Evolutionary conservation across 35 echinoderm and acorn worm genomes (phyloP).

Genomic region (Nesometra sesokonis): DNA sequence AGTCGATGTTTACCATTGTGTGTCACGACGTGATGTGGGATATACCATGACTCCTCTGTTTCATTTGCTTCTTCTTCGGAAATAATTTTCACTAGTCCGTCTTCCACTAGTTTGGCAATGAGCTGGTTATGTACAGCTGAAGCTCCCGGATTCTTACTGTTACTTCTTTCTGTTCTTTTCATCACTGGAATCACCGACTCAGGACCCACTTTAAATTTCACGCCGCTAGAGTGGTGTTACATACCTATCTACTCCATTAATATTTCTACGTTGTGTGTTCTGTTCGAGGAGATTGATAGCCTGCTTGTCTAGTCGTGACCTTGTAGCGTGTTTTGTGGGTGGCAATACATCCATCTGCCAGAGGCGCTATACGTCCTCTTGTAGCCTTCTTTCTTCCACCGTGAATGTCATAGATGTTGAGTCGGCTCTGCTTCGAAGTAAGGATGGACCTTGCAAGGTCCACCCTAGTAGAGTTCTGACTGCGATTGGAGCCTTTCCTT

Average conservation of each 20-base stretch:
- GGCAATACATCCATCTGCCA: neutral
- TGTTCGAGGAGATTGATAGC: neutral
- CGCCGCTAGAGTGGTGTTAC: neutral
- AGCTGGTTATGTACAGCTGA: neutral
- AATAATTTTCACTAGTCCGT: neutral
- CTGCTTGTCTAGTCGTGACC: neutral
- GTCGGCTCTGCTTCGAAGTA: neutral
- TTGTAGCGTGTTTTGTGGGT: neutral
- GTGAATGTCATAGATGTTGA: neutral
- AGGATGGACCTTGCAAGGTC: neutral
- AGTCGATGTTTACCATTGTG: constrained; percentile 1
- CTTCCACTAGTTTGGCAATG: neutral
- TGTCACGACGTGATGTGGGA: constrained; percentile 12
- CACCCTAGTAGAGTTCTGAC: neutral
- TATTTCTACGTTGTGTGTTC: neutral
- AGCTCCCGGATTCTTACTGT: neutral
- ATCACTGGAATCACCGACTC: neutral
- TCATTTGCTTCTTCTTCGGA: neutral
- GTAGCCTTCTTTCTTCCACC: neutral
- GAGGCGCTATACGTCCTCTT: neutral
- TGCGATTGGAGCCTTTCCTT: neutral
- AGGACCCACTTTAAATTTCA: neutral
- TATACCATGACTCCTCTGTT: neutral
- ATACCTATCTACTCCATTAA: neutral
- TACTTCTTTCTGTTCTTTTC: neutral